phyloP scores from a whole-genome alignment of 53 echinoderm and acorn worm species.

The Actinopyga echinites region DNA sequence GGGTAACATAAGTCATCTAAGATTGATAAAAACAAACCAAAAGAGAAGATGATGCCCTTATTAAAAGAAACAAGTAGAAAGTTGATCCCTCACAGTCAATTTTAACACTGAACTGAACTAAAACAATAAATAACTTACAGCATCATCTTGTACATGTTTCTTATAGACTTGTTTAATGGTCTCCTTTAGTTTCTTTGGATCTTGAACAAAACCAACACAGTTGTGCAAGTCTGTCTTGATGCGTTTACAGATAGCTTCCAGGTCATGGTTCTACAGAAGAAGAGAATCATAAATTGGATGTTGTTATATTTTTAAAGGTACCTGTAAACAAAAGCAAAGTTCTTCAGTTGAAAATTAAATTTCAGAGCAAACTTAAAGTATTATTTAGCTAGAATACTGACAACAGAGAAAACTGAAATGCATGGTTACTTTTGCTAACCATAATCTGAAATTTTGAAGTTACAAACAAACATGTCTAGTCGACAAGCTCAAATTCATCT shows the following conservation, averaged over 20 bases:
- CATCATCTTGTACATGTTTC: slow-evolving; percentile 98
- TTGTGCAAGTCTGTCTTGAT: slow-evolving; percentile 99
- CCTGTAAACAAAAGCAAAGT: too few relatives aligned
- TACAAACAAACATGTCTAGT: too few relatives aligned
- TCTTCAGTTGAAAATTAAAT: too few relatives aligned
- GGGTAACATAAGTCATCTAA: too few relatives aligned
- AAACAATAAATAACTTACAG: slow-evolving; percentile 59
- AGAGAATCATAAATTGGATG: background rate
- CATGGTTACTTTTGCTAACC: too few relatives aligned
- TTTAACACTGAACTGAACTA: background rate
- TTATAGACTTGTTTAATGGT: slow-evolving; percentile 97
- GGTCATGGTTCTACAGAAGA: slow-evolving; percentile 80
- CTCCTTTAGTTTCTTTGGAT: slow-evolving; percentile 99
- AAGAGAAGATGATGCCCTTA: too few relatives aligned
- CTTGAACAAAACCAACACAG: slow-evolving; percentile 92
- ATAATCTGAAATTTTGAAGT: too few relatives aligned
- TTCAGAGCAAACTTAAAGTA: too few relatives aligned
- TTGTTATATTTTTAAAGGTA: background rate
- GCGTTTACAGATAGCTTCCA: slow-evolving; percentile 85
- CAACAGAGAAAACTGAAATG: too few relatives aligned
- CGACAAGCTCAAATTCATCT: too few relatives aligned
- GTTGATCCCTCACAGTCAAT: background rate
- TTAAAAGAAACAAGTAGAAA: background rate
- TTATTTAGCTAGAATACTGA: too few relatives aligned
- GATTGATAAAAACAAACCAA: too few relatives aligned